Percentiles rank a stretch among this genome's conserved stretches.
Evolutionary conservation across 2,113 vertebrate species (phyloP).

Genomic region (Lophura nycthemera): DNA sequence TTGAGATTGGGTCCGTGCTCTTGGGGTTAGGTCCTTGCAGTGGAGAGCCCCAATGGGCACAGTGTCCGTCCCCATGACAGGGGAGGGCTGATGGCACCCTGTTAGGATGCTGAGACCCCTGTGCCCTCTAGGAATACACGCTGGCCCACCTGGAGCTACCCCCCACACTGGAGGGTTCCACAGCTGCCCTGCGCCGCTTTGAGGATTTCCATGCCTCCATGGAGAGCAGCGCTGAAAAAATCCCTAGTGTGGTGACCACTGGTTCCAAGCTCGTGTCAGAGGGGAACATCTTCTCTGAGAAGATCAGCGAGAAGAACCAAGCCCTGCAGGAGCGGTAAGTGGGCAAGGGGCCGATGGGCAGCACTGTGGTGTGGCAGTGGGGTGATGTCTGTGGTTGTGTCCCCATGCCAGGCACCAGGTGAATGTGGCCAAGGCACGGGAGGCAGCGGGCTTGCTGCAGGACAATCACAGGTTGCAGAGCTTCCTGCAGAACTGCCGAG

Average conservation of each 20-base stretch:
- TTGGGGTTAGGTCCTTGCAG: too few relatives aligned
- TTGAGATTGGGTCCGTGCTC: not conserved
- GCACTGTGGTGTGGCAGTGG: fast-evolving
- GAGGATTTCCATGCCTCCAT: slow-evolving; percentile 87
- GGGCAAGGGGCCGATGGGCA: fast-evolving
- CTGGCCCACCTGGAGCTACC: slow-evolving; percentile 88
- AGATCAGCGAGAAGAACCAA: slow-evolving; percentile 87
- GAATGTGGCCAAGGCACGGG: slow-evolving; percentile 80
- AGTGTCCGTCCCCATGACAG: not conserved
- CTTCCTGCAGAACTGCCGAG: slow-evolving; percentile 93
- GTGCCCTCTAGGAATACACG: slow-evolving; percentile 85
- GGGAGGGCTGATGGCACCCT: not conserved
- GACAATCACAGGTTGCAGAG: slow-evolving; percentile 92
- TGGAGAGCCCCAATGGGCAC: not conserved
- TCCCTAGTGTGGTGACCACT: slow-evolving; percentile 77
- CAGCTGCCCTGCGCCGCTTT: slow-evolving; percentile 88
- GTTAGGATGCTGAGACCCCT: fast-evolving
- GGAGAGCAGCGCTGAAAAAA: slow-evolving; percentile 89
- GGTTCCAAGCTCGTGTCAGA: slow-evolving; percentile 86
- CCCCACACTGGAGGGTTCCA: slow-evolving; percentile 86
- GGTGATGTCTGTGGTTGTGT: not conserved
- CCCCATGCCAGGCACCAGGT: slow-evolving; percentile 76
- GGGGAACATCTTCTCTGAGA: slow-evolving; percentile 87
- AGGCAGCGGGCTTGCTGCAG: slow-evolving; percentile 80
- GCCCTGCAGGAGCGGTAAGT: slow-evolving; percentile 88